These are phyloP conservation scores for Delichon dasypus DNA, from an alignment of 2,797 vertebrate genomes.

Conservation along the genomic window DNA sequence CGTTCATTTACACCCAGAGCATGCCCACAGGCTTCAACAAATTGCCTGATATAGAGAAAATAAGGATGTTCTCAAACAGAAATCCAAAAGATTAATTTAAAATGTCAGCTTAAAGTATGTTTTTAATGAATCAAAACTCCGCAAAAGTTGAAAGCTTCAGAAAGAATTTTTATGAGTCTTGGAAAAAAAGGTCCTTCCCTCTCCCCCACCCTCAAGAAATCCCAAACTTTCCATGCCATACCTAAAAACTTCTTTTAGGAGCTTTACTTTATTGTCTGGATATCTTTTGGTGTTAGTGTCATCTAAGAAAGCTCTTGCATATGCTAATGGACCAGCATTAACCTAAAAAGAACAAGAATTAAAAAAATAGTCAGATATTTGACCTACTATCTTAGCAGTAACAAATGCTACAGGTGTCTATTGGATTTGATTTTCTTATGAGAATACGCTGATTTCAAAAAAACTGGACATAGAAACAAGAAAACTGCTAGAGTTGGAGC, in stretches of 20 bases:
- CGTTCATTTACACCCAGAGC: conserved; percentile 89
- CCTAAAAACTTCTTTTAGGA: conserved; percentile 97
- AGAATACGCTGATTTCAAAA: not conserved
- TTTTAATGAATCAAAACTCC: not conserved
- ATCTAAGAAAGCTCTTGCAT: conserved; percentile 94
- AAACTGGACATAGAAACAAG: not conserved
- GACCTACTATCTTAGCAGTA: not conserved
- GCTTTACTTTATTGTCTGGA: conserved; percentile 96
- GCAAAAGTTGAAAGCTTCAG: not conserved
- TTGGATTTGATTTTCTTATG: not conserved
- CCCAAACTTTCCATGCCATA: conserved; percentile 56
- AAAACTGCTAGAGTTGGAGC: not conserved
- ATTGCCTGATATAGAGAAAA: conserved; percentile 81
- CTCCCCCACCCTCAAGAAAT: not conserved
- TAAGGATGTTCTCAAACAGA: not conserved
- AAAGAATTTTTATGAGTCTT: not conserved
- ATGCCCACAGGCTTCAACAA: conserved; percentile 93
- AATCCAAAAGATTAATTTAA: not conserved
- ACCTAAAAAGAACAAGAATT: conserved; percentile 77
- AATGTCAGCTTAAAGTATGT: not conserved
- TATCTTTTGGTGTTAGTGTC: conserved; percentile 91
- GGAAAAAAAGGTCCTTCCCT: not conserved
- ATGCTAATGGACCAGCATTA: conserved; percentile 94
- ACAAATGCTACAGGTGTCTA: not conserved
- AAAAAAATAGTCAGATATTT: not conserved